Evolutionary conservation across 2,113 vertebrate genomes (phyloP).

Genomic region (Glaucomys volans): DNA sequence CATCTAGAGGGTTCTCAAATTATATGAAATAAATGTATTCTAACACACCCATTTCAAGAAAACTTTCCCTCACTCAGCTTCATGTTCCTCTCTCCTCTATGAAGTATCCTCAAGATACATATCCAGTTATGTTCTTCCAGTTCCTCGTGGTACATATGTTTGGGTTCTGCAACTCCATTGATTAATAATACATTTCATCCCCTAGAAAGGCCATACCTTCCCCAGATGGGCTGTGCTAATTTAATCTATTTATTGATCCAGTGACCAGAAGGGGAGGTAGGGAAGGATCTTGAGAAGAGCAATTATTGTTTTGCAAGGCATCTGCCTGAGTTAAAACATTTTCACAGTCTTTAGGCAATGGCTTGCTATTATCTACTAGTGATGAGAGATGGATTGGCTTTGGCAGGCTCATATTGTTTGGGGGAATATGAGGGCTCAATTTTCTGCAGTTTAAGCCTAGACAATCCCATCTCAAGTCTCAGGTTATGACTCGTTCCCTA

Average conservation of each 20-base stretch:
- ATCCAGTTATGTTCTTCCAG: not conserved
- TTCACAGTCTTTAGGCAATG: not conserved
- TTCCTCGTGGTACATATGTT: not conserved
- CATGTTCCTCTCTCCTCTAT: not conserved
- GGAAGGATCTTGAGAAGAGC: not conserved
- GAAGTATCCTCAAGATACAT: not conserved
- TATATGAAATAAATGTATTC: not conserved
- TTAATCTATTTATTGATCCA: not conserved
- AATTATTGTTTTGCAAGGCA: not conserved
- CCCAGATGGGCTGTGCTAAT: not conserved
- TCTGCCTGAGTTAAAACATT: not conserved
- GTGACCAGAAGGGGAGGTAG: not conserved
- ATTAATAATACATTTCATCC: not conserved
- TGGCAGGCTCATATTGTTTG: not conserved
- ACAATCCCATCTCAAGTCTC: not conserved
- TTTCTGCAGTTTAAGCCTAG: not conserved
- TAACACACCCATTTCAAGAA: not conserved
- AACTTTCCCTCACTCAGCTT: not conserved
- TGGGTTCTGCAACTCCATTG: not conserved
- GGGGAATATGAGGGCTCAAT: not conserved
- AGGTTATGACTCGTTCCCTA: not conserved
- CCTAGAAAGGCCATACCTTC: not conserved
- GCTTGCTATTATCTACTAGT: not conserved
- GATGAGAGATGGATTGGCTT: not conserved
- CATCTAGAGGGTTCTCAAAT: not conserved